Conservation (phyloP, 1,140 invertebrate genomes). For the Dysdera silvatica region DNA sequence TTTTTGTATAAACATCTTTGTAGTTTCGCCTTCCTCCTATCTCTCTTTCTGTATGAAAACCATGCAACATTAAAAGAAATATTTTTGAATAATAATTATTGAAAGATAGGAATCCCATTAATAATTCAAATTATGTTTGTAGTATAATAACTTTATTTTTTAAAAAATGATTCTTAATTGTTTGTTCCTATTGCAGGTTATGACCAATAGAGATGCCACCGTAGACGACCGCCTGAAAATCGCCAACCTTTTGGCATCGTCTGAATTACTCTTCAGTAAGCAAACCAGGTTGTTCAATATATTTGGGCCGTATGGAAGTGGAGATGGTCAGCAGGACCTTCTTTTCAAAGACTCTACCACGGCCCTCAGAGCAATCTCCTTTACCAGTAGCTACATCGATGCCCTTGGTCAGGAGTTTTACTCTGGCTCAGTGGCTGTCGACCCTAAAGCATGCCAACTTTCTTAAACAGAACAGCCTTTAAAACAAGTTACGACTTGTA, state of each 20-base stretch:
- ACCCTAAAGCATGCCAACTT: conserved; percentile 9
- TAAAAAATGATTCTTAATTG: too few relatives aligned
- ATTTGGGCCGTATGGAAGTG: conserved; percentile 47
- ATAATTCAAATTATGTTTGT: too few relatives aligned
- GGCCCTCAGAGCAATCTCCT: neutral
- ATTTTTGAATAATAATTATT: too few relatives aligned
- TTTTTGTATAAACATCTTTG: too few relatives aligned
- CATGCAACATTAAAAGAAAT: too few relatives aligned
- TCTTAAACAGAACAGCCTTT: too few relatives aligned
- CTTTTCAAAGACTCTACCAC: conserved; percentile 47
- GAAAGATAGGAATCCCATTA: too few relatives aligned
- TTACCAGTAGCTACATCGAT: neutral
- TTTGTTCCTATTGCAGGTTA: conserved; percentile 11
- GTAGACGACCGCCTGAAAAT: neutral
- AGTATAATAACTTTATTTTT: too few relatives aligned
- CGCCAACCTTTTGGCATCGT: neutral
- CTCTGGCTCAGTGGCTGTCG: neutral
- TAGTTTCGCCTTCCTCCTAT: too few relatives aligned
- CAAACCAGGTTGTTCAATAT: neutral
- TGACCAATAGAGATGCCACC: neutral
- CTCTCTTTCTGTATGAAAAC: too few relatives aligned
- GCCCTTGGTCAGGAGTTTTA: conserved; percentile 4
- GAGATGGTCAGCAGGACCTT: conserved; percentile 48
- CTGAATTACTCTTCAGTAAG: neutral
- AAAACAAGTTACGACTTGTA: too few relatives aligned